Conservation (phyloP, 1,140 invertebrate species). For the Anadara kagoshimensis region DNA sequence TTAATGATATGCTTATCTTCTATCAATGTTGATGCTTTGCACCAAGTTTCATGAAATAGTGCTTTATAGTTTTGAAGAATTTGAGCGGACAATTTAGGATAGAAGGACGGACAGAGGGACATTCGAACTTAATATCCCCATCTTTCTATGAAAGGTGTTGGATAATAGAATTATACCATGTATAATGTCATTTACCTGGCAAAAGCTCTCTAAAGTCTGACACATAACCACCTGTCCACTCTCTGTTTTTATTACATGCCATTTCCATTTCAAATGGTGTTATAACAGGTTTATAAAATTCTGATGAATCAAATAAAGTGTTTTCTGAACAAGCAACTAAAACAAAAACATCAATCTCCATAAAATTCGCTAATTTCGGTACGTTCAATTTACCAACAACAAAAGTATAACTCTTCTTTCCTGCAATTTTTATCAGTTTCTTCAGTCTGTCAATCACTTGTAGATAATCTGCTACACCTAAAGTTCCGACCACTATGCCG, state of each 20-base stretch:
- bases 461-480: slow-evolving; percentile 87
- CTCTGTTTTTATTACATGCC: slow-evolving; percentile 82
- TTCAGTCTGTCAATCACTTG: slow-evolving; percentile 86
- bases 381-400: slow-evolving; percentile 94
- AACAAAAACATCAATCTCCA: slow-evolving; percentile 93
- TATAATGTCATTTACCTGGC: slow-evolving; percentile 75
- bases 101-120: too few relatives aligned
- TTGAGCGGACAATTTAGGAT: too few relatives aligned
- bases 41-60: too few relatives aligned
- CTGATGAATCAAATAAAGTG: slow-evolving; percentile 85
- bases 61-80: too few relatives aligned
- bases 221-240: slow-evolving; percentile 79
- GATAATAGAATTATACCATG: too few relatives aligned
- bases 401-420: slow-evolving; percentile 92
- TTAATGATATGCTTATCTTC: too few relatives aligned
- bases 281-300: slow-evolving; percentile 91
- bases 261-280: slow-evolving; percentile 95
- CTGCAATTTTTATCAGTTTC: slow-evolving; percentile 81
- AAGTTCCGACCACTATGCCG: slow-evolving; percentile 91
- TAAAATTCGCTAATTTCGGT: slow-evolving; percentile 94
- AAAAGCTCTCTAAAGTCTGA: slow-evolving; percentile 87
- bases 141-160: too few relatives aligned
- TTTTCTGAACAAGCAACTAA: slow-evolving; percentile 93
- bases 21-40: too few relatives aligned
- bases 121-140: too few relatives aligned